Base-by-base conservation (phyloP, 2,113 vertebrate species). In the Elanoides forficatus region DNA sequence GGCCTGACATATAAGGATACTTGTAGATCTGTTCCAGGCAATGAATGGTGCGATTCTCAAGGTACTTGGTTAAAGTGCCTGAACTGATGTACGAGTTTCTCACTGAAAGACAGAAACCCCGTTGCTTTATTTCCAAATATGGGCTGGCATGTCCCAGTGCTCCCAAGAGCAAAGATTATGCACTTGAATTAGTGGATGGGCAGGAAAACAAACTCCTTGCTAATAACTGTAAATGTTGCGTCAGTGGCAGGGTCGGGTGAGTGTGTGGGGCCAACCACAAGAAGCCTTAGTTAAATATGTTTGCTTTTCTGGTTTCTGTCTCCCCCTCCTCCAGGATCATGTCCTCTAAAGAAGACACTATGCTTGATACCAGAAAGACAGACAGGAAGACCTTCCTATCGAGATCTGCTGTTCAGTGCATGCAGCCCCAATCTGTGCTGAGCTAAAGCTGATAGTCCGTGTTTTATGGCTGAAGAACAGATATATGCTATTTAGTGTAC, bases 401-500 rank as follows among this genome's bases (percentile, higher is more conserved):
- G 27, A 97, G 86, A 97, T 94, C 95, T 79, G 93, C 93, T 75
- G 58, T 93, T 96, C 97, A 86, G 81, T 96, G 97, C 98, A 98
- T 97, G 96, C 94, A 93, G 20, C 95, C 48, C 94, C 43, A 93
- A 94, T 96, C 96, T 92, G 93, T 40, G 91, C 97, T 94, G 96
- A 94, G 96, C 95, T 85, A 67, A 94, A 94, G 96, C 95, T 94
- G 91, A 95, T 86, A 88, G 95, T 91, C 95, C 5, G 86, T 88
- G 81, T 89, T 94, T 96, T 97, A 96, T 95, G 97, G 88, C 79
- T 94, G 93, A 95, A 96, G 82, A 97, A 97, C 93, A 97, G 95
- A 96, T 86, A 92, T 88, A 94, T 90, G 95, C 96, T 97, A 93
- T 97, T 98, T 95, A 96, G 96, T 98, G 97, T 97, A 96, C 93